Evolutionary conservation across 2,888 invertebrate species (phyloP).

Genomic region (Limulus polyphemus): DNA sequence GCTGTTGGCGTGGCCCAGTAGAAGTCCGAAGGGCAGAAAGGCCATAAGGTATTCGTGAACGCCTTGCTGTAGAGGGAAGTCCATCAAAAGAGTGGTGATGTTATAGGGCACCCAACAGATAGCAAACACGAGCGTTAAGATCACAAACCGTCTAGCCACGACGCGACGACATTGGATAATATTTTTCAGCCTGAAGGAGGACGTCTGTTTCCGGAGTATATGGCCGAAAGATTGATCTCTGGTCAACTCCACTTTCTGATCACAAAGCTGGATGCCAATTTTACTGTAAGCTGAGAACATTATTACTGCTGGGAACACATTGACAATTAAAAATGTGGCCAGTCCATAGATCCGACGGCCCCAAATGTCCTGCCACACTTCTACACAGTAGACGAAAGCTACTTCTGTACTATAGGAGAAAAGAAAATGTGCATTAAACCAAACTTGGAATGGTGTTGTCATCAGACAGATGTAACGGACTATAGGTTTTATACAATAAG

Average conservation of each 20-base stretch:
- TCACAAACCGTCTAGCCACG: conserved; percentile 59
- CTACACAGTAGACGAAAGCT: conserved; percentile 45
- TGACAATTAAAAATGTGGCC: conserved; percentile 58
- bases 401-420: conserved; percentile 13
- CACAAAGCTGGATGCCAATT: conserved; percentile 41
- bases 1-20: conserved; percentile 61
- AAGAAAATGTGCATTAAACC: background rate
- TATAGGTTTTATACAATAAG: too few species aligned
- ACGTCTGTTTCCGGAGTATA: background rate
- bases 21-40: conserved; percentile 49
- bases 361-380: conserved; percentile 48
- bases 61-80: conserved; percentile 38
- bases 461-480: too few species aligned
- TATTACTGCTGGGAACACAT: conserved; percentile 53
- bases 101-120: conserved; percentile 68
- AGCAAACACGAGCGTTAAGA: conserved; percentile 59
- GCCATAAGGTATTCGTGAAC: conserved; percentile 38
- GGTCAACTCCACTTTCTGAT: conserved; percentile 22
- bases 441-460: too few species aligned
- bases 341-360: conserved; percentile 49
- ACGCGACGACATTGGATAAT: conserved; percentile 52
- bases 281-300: conserved; percentile 36
- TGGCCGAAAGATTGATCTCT: conserved; percentile 9
- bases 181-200: conserved; percentile 2
- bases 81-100: conserved; percentile 51